These are phyloP conservation scores for Chaetodon trifascialis DNA, from an alignment of 2,113 vertebrate genomes.

Conservation along the genomic window DNA sequence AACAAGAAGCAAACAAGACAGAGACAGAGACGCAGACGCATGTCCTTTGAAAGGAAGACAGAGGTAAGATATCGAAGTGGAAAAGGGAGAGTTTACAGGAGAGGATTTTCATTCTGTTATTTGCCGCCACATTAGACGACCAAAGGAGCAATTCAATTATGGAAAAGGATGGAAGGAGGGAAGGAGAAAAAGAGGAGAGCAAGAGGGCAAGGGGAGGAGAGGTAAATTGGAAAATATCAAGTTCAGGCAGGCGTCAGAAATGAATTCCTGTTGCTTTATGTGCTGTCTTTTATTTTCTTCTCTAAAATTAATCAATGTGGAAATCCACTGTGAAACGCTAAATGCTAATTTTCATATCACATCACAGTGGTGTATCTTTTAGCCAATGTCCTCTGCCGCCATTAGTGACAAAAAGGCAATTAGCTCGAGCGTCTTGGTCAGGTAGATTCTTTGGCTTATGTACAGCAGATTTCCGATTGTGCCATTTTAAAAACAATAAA, in stretches of 20 bases:
- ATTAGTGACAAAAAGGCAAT: conserved; percentile 23
- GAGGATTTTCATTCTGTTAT: conserved; percentile 66
- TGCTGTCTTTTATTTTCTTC: conserved; percentile 17
- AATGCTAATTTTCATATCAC: conserved; percentile 2
- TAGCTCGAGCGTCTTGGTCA: conserved; percentile 1
- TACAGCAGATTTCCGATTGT: conserved; percentile 17
- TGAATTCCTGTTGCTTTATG: conserved; percentile 31
- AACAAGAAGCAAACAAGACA: conserved; percentile 8
- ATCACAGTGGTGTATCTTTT: conserved; percentile 6
- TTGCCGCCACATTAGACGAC: conserved; percentile 68
- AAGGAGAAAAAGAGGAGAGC: neutral
- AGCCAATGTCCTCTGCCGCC: conserved; percentile 4
- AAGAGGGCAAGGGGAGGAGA: conserved; percentile 6
- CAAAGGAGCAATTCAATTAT: conserved; percentile 76
- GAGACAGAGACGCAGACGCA: conserved; percentile 10
- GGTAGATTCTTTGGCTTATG: neutral
- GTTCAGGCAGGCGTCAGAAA: conserved; percentile 52
- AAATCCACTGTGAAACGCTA: conserved; percentile 15
- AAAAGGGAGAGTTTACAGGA: conserved; percentile 52
- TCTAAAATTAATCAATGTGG: conserved; percentile 14
- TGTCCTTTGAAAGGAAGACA: conserved; percentile 18
- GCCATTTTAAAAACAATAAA: conserved; percentile 14
- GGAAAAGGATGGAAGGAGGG: conserved; percentile 17
- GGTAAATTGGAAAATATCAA: conserved; percentile 69
- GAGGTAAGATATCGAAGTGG: conserved; percentile 20